Conservation (phyloP, 2,797 vertebrate genomes). For the Sebastes taczanowskii region DNA sequence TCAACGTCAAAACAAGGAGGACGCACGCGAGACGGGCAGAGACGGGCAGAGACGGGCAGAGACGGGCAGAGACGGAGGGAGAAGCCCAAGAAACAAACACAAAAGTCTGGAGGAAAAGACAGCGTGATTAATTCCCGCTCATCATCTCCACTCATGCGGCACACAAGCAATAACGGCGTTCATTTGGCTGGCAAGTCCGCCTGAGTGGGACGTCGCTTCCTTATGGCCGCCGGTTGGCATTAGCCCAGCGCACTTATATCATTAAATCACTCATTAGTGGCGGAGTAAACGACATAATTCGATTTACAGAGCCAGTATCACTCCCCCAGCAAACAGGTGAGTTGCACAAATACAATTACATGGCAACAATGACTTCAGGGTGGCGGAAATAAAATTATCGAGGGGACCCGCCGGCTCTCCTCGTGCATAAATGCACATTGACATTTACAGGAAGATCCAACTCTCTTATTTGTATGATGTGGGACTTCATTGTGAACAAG, state of each 20-base stretch:
- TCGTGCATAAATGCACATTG: constrained; percentile 51
- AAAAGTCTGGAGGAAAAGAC: constrained; percentile 51
- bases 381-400: constrained; percentile 50
- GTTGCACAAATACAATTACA: constrained; percentile 74
- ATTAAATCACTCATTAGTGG: constrained; percentile 87
- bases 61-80: background rate
- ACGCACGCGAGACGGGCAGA: background rate
- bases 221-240: constrained; percentile 78
- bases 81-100: constrained; percentile 32
- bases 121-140: constrained; percentile 74
- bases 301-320: constrained; percentile 81
- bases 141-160: constrained; percentile 77
- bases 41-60: background rate
- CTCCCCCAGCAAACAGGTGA: constrained; percentile 80
- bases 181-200: constrained; percentile 76
- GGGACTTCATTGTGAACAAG: constrained; percentile 13
- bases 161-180: constrained; percentile 80
- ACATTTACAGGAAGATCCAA: constrained; percentile 58
- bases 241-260: constrained; percentile 80
- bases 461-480: constrained; percentile 7
- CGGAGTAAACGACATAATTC: constrained; percentile 86
- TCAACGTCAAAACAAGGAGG: background rate
- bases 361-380: constrained; percentile 68
- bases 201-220: constrained; percentile 77
- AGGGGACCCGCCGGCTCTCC: constrained; percentile 21